Percentiles rank a stretch among this genome's conserved stretches.
These are phyloP conservation scores for Daphoenositta chrysoptera DNA, from an alignment of 2,113 vertebrate species.

Conservation along the genomic window DNA sequence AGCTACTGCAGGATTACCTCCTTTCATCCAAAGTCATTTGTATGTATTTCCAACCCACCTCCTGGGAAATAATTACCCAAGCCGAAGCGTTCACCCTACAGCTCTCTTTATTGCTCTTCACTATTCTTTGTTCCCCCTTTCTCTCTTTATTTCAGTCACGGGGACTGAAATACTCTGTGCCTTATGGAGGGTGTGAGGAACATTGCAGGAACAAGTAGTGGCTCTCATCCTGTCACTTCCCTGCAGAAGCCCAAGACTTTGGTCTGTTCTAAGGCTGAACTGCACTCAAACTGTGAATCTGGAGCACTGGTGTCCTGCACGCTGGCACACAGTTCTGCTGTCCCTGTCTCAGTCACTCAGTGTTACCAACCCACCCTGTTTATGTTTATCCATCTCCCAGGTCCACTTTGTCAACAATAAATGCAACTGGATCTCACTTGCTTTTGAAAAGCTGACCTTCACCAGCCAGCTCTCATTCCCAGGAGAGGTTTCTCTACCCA, in stretches of 20 bases:
- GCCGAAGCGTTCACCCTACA: not conserved
- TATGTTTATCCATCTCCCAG: not conserved
- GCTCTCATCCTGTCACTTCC: not conserved
- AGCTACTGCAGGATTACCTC: not conserved
- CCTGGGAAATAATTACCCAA: not conserved
- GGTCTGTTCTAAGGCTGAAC: not conserved
- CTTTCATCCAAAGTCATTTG: not conserved
- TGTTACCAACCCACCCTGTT: not conserved
- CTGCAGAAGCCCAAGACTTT: not conserved
- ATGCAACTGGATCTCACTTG: not conserved
- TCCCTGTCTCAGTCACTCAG: not conserved
- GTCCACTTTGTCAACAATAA: not conserved
- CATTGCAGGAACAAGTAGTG: not conserved
- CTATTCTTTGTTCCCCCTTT: not conserved
- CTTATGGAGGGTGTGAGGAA: not conserved
- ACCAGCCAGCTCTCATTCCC: not conserved
- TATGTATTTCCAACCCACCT: not conserved
- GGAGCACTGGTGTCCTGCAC: not conserved
- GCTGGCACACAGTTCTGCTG: not conserved
- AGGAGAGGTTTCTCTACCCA: not conserved
- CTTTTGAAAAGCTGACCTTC: not conserved
- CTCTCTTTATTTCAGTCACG: not conserved
- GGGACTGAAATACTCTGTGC: not conserved
- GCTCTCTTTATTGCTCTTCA: not conserved
- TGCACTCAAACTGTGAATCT: not conserved